A percentile compares a stretch with the other conserved stretches of the same genome.
Conservation (phyloP, 2,113 vertebrate species). For the Misgurnus anguillicaudatus region DNA sequence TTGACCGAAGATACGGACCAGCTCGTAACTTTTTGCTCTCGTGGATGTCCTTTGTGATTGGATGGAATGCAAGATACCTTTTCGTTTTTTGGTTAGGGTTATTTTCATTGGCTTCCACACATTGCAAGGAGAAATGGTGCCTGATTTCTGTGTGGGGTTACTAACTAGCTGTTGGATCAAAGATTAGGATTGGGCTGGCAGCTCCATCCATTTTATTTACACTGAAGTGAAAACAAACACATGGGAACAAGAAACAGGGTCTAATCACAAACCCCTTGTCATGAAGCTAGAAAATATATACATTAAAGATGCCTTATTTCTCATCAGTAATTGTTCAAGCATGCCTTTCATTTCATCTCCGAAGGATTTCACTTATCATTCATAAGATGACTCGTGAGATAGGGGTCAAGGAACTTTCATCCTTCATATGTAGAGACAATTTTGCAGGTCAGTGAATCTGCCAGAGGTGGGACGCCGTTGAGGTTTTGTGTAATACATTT, state of each 20-base stretch:
- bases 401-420: constrained; percentile 18
- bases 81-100: constrained; percentile 21
- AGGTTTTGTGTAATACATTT: background rate
- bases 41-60: constrained; percentile 25
- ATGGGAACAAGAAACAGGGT: constrained; percentile 29
- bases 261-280: constrained; percentile 17
- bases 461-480: background rate
- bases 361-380: background rate
- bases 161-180: constrained; percentile 1
- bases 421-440: background rate
- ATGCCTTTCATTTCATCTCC: background rate
- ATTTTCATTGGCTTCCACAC: background rate
- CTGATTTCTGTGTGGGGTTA: background rate
- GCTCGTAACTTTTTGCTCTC: constrained; percentile 24
- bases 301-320: background rate
- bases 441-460: constrained; percentile 6
- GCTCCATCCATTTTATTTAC: constrained; percentile 36
- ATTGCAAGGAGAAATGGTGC: background rate
- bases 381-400: background rate
- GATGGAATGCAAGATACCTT: constrained; percentile 9
- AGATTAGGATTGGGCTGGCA: constrained; percentile 46
- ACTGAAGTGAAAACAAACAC: background rate
- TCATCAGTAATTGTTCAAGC: background rate
- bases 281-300: background rate
- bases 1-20: constrained; percentile 12